Evolutionary conservation across 2,797 vertebrate genomes (phyloP).

Genomic region (Gambusia yucatana): DNA sequence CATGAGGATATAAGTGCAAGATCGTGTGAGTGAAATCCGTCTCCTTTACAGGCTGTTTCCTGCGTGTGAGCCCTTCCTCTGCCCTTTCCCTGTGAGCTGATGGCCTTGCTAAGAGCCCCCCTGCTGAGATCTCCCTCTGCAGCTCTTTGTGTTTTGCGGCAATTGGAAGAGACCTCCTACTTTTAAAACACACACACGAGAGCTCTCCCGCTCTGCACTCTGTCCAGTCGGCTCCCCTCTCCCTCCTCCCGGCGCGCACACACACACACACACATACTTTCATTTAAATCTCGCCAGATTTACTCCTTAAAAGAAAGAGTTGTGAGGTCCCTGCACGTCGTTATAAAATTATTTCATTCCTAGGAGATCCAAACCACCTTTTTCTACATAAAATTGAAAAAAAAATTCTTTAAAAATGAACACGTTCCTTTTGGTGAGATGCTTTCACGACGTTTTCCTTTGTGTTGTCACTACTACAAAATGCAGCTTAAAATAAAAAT

Average conservation of each 20-base stretch:
- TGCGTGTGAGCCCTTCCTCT: conserved; percentile 50
- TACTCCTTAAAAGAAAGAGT: background rate
- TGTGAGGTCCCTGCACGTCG: background rate
- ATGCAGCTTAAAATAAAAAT: background rate
- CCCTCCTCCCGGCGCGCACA: background rate
- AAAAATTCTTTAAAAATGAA: background rate
- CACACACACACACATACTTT: background rate
- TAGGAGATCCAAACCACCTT: background rate
- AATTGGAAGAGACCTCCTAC: conserved; percentile 69
- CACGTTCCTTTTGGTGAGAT: background rate
- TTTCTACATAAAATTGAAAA: background rate
- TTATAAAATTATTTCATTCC: background rate
- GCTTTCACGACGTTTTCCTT: background rate
- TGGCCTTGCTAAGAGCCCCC: conserved; percentile 69
- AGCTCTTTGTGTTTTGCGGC: conserved; percentile 74
- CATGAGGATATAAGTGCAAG: background rate
- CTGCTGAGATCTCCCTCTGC: conserved; percentile 69
- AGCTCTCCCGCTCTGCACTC: conserved; percentile 12
- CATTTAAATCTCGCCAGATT: background rate
- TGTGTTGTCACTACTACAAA: background rate
- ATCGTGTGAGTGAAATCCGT: conserved; percentile 9
- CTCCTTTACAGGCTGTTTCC: conserved; percentile 41
- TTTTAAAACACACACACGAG: conserved; percentile 59
- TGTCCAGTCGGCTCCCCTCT: background rate
- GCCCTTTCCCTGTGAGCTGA: conserved; percentile 64